These are phyloP conservation scores for Aramus guarauna DNA, from an alignment of 2,113 vertebrate species.

Conservation along the genomic window DNA sequence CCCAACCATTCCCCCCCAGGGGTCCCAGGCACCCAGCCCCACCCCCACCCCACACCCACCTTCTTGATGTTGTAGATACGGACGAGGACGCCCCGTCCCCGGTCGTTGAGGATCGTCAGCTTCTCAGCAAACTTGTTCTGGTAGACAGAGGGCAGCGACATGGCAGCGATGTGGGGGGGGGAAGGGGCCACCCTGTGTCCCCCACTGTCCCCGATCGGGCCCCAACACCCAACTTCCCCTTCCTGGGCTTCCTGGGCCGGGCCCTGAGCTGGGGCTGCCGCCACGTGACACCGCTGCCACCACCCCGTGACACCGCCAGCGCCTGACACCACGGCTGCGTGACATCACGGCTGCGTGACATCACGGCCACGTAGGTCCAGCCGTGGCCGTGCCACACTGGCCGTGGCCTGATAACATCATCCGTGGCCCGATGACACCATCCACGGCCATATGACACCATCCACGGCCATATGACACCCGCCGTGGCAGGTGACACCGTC, in stretches of 20 bases:
- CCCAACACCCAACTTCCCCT: not conserved
- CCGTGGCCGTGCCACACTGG: no score
- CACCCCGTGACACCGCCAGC: not conserved
- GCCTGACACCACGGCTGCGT: not conserved
- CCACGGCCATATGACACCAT: rapidly evolving
- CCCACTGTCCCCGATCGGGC: not conserved
- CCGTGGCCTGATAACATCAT: not conserved
- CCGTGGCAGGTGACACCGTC: not conserved
- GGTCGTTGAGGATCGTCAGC: conserved; percentile 87
- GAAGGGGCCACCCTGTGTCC: not conserved
- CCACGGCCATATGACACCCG: rapidly evolving
- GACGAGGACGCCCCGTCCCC: conserved; percentile 86
- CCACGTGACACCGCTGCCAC: not conserved
- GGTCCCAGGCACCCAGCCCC: no score
- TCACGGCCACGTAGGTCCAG: not conserved
- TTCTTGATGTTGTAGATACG: conserved; percentile 93
- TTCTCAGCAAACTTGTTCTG: conserved; percentile 93
- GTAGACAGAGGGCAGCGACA: conserved; percentile 80
- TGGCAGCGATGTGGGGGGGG: not conserved
- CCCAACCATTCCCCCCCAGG: not conserved
- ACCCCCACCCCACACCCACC: conserved; percentile 63
- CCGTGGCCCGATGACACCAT: rapidly evolving
- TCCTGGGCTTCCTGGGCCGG: not conserved
- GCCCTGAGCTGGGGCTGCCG: not conserved
- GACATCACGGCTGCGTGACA: no score